A percentile compares a stretch with the other conserved stretches of the same genome.
These are phyloP conservation scores for Epizoanthus fatuus DNA, from an alignment of 92 coral and sea anemone species.

Conservation along the genomic window DNA sequence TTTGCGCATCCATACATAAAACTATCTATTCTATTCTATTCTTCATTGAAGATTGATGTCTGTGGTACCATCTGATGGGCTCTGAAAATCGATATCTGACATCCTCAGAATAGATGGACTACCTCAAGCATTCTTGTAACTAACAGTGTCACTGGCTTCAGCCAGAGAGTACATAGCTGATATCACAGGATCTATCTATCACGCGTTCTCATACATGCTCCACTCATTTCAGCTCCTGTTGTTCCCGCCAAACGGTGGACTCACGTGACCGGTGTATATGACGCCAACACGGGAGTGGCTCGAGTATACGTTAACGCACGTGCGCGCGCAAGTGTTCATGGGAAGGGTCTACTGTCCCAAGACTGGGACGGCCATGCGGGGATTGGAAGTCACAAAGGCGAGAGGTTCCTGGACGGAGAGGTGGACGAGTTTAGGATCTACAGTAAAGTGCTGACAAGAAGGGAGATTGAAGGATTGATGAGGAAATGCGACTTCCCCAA, in stretches of 20 bases:
- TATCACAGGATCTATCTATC: neutral
- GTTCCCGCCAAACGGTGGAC: slow-evolving; percentile 87
- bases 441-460: slow-evolving; percentile 73
- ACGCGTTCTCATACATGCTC: neutral
- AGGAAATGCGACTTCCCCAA: slow-evolving; percentile 72
- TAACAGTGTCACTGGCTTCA: no score
- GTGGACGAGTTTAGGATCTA: slow-evolving; percentile 91
- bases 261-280: slow-evolving; percentile 86
- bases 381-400: slow-evolving; percentile 81
- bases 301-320: slow-evolving; percentile 83
- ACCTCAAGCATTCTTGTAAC: no score
- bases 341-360: slow-evolving; percentile 89
- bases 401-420: slow-evolving; percentile 81
- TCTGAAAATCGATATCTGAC: no score
- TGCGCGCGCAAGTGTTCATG: slow-evolving; percentile 81
- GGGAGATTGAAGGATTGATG: slow-evolving; percentile 68
- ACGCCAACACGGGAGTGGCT: slow-evolving; percentile 78
- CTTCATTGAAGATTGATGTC: no score
- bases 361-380: slow-evolving; percentile 94
- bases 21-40: no score
- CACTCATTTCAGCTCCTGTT: slow-evolving; percentile 67
- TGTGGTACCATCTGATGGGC: no score
- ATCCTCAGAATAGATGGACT: no score
- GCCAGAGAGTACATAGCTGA: neutral
- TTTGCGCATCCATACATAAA: no score